These are phyloP conservation scores for Bujurquina vittata DNA, from an alignment of 2,113 vertebrate genomes.

Conservation along the genomic window DNA sequence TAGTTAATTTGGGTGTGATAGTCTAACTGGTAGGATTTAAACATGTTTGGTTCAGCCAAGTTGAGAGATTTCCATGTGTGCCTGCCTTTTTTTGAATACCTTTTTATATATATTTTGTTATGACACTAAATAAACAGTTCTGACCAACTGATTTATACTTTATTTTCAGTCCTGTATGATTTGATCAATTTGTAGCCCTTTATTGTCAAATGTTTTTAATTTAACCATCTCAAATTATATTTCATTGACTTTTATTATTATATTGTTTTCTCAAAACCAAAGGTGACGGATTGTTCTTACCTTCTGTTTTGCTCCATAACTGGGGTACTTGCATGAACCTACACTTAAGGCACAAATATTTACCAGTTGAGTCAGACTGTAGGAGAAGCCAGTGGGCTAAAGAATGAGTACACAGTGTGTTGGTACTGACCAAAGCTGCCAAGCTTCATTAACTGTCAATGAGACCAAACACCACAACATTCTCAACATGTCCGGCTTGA, in stretches of 20 bases:
- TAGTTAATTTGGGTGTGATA: constrained; percentile 38
- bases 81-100: constrained; percentile 39
- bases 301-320: constrained; percentile 29
- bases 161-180: not conserved
- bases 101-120: constrained; percentile 19
- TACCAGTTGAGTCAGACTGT: constrained; percentile 24
- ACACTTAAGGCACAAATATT: constrained; percentile 2
- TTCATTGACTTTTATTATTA: not conserved
- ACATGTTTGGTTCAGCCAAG: constrained; percentile 29
- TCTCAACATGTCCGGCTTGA: constrained; percentile 51
- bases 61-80: constrained; percentile 44
- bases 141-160: constrained; percentile 11
- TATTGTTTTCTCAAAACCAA: constrained; percentile 42
- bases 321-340: not conserved
- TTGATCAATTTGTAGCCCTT: not conserved
- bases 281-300: constrained; percentile 9
- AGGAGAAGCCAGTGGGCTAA: constrained; percentile 37
- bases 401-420: constrained; percentile 16
- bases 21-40: constrained; percentile 46
- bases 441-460: constrained; percentile 58
- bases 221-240: constrained; percentile 29
- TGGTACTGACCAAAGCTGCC: constrained; percentile 23
- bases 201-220: not conserved
- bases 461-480: constrained; percentile 60
- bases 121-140: constrained; percentile 23